Evolutionary conservation across 2,113 vertebrate species (phyloP), one percentile per base, ranked within the genome.

Genomic region (Otus sunia): DNA sequence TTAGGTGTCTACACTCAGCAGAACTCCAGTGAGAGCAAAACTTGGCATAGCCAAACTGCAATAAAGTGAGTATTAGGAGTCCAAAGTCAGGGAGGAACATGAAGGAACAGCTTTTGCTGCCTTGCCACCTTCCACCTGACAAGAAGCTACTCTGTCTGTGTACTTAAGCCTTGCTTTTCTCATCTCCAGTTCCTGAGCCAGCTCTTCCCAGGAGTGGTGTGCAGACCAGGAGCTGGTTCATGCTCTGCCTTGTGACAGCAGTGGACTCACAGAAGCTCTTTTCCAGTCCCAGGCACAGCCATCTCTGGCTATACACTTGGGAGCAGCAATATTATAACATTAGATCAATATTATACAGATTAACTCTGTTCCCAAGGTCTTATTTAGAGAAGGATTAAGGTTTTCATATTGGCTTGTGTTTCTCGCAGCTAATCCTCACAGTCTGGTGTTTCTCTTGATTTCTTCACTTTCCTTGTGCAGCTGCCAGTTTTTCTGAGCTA

Each of bases 401-500:
- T 92, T 95, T 93, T 66, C 58, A 12, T 26, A 66, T 27, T 81
- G 76, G 39, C 53, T 77, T 77, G 52, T 80, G n/a, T 78, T 95
- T 94, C 64, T 93, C 1, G 0, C 13, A 81, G 86, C 63, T 91
- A 52, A 92, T 92, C 43, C 34, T 75, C 83, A 56, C 60, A 75
- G 64, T 39, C 52, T 92, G 62, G 16, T 75, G 39, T 92, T 92
- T 91, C 68, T 84, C 69, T 67, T 53, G 39, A 68, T 80, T 91
- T 66, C 67, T 77, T 84, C 18, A 3, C 34, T 93, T 94, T 81
- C 66, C 49, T 75, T 68, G 30, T 81, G 36, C 45, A 72, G 91
- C 34, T 96, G 88, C 72, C 82, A 84, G 64, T 32, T 92, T 95
- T 94, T 76, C 63, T 90, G 67, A 74, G 64, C 68, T 92, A 59